Conservation (phyloP, 35 echinoderm and acorn worm species). For the Ptychodera flava region DNA sequence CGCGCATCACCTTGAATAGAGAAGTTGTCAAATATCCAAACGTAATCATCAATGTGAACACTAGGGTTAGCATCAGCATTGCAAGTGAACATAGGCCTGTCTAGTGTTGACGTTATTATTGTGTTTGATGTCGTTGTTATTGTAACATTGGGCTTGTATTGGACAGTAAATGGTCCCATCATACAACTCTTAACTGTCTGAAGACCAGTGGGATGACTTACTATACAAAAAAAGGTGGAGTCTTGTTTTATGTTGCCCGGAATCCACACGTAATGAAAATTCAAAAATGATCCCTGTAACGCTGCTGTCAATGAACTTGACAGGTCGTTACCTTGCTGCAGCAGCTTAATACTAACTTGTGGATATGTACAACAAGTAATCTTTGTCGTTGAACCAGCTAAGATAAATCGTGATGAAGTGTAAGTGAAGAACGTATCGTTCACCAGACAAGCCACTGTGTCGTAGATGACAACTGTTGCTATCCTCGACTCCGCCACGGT, state of each 20-base stretch:
- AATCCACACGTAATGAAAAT: no score
- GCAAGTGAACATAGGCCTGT: no score
- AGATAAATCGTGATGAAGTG: no score
- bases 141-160: background rate
- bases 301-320: no score
- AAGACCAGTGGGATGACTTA: background rate
- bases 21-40: no score
- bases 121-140: background rate
- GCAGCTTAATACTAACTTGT: background rate
- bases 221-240: background rate
- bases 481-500: no score
- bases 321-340: background rate
- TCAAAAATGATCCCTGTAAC: no score
- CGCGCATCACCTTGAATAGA: no score
- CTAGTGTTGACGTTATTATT: background rate
- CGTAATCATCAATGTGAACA: no score
- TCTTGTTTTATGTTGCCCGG: no score
- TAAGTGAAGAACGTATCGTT: background rate
- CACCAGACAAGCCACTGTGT: background rate
- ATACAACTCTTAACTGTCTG: background rate
- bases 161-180: background rate
- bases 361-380: background rate
- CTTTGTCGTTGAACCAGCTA: background rate
- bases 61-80: no score
- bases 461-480: no score